phyloP scores from a whole-genome alignment of 2,888 invertebrate genomes.

The Sinhomidia bicolor region DNA sequence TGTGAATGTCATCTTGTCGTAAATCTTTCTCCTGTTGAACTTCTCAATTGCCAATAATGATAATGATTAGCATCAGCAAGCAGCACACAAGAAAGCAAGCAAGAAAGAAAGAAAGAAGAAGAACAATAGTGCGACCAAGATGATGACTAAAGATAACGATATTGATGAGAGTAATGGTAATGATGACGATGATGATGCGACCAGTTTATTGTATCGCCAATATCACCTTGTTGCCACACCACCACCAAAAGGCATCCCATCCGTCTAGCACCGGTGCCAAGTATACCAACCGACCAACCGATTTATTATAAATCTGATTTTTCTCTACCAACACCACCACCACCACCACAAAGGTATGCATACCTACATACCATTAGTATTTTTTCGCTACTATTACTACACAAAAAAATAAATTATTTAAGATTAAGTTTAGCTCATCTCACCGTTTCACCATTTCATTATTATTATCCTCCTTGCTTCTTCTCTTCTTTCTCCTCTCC shows the following conservation, averaged over 20 bases:
- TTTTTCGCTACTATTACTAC: background rate
- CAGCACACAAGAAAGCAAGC: background rate
- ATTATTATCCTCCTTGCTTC: too few relatives aligned
- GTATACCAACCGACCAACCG: background rate
- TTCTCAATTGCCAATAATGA: conserved; percentile 54
- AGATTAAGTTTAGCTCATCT: background rate
- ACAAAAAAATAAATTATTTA: background rate
- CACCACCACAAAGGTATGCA: too few relatives aligned
- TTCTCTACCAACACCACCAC: too few relatives aligned
- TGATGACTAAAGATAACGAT: conserved; percentile 27
- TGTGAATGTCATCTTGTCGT: conserved; percentile 31
- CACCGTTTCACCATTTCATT: conserved; percentile 11
- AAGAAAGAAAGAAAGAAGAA: background rate
- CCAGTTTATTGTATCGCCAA: conserved; percentile 12
- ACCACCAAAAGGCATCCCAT: conserved; percentile 8
- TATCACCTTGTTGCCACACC: background rate
- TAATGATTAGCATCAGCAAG: conserved; percentile 41
- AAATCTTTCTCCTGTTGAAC: conserved; percentile 44
- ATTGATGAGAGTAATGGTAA: conserved; percentile 10
- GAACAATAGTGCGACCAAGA: background rate
- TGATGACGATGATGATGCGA: conserved; percentile 33
- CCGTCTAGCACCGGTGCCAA: background rate
- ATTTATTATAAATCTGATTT: background rate
- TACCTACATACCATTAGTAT: background rate
- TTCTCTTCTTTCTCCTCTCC: background rate